Evolutionary conservation across 2,888 invertebrate genomes (phyloP).

Genomic region (Enchytraeus crypticus): DNA sequence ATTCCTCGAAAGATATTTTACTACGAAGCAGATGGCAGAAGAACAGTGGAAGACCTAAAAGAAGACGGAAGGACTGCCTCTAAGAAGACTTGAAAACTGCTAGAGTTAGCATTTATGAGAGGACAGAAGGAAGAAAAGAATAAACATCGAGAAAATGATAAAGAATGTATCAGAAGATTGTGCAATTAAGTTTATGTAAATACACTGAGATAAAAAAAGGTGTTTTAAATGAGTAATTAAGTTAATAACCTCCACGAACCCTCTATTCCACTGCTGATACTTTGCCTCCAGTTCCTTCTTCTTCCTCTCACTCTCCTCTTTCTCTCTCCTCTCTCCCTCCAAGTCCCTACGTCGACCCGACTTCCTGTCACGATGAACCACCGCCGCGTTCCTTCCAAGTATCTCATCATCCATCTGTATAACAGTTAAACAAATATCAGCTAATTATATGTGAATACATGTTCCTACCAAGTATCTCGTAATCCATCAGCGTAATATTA

Average conservation of each 20-base stretch:
- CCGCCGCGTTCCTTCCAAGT: background rate
- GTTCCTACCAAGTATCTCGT: background rate
- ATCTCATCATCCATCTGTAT: background rate
- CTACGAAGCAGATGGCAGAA: too few species aligned
- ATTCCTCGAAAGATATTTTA: too few species aligned
- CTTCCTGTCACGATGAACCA: background rate
- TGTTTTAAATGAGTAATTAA: too few species aligned
- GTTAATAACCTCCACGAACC: background rate
- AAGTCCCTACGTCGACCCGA: slow-evolving; percentile 3
- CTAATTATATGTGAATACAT: too few species aligned
- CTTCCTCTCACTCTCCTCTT: slow-evolving; percentile 30
- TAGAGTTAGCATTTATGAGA: too few species aligned
- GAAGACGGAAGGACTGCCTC: too few species aligned
- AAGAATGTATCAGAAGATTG: background rate
- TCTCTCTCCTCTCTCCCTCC: slow-evolving; percentile 50
- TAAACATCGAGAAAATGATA: too few species aligned
- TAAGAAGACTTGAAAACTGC: too few species aligned
- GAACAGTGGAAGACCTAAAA: too few species aligned
- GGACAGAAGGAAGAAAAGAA: too few species aligned
- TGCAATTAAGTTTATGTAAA: background rate
- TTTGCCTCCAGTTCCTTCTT: slow-evolving; percentile 23
- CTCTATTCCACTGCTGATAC: slow-evolving; percentile 13
- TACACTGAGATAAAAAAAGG: background rate
- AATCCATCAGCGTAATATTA: too few species aligned
- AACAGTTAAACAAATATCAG: background rate